A percentile compares a stretch with the other conserved stretches of the same genome.
These are phyloP conservation scores for Isaurus tuberculatus DNA, from an alignment of 92 coral and sea anemone species.

Conservation along the genomic window DNA sequence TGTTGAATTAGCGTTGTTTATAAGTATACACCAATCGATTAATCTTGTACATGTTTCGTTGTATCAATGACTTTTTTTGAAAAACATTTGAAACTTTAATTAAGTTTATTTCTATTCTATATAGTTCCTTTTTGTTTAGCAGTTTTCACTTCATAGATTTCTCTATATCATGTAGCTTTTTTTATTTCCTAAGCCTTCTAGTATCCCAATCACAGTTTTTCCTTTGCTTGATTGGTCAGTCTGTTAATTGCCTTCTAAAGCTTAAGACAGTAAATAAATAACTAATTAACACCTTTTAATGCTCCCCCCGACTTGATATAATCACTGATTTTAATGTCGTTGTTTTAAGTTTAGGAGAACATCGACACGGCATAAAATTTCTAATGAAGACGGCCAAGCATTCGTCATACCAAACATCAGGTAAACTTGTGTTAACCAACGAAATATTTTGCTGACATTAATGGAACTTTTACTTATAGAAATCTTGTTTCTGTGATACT, in stretches of 20 bases:
- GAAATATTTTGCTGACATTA: not conserved
- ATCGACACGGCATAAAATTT: conserved; percentile 53
- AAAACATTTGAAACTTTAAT: not conserved
- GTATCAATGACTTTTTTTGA: not conserved
- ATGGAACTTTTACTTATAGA: not conserved
- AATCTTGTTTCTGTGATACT: not conserved
- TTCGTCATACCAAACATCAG: conserved; percentile 44
- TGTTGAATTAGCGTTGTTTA: not conserved
- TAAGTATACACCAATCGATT: not conserved
- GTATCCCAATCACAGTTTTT: conserved; percentile 15
- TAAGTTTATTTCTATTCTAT: not conserved
- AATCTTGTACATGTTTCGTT: not conserved
- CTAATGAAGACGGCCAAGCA: conserved; percentile 67
- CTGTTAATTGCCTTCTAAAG: not conserved
- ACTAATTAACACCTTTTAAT: conserved; percentile 29
- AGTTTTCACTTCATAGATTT: not conserved
- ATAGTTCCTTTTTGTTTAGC: not conserved
- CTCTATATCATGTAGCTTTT: not conserved
- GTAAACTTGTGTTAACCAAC: not conserved
- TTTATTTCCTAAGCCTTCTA: not conserved
- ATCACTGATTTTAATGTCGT: conserved; percentile 46
- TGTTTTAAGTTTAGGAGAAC: conserved; percentile 68
- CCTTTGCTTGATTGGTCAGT: conserved; percentile 19
- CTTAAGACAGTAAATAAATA: conserved; percentile 3
- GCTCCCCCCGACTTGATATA: not conserved